These are phyloP conservation scores for Chondrilla cf. caribensis DNA, from an alignment of 37 sponge, comb jelly and placozoan species.

Conservation along the genomic window DNA sequence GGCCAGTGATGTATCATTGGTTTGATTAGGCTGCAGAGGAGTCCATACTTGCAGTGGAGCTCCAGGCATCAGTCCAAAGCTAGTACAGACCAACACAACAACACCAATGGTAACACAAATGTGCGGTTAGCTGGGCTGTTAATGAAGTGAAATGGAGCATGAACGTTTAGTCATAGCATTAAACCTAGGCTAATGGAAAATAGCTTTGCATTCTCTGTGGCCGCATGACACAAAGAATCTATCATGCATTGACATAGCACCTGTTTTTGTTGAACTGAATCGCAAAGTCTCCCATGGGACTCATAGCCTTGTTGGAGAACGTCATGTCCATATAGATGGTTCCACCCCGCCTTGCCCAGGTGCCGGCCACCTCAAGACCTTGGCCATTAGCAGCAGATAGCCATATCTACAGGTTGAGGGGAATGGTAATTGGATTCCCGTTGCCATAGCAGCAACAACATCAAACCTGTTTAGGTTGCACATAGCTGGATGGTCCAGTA, in stretches of 20 bases:
- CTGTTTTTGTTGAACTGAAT: conserved; percentile 99
- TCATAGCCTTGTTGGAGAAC: conserved; percentile 83
- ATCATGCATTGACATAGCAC: no score
- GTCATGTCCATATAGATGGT: conserved; percentile 83
- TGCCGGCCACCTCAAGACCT: conserved; percentile 81
- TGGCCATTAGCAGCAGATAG: conserved; percentile 73
- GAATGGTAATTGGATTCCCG: background rate
- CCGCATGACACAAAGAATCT: no score
- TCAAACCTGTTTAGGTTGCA: conserved; percentile 41
- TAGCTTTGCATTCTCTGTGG: no score
- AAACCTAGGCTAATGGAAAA: no score
- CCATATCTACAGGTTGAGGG: conserved; percentile 48
- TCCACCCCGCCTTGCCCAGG: conserved; percentile 77
- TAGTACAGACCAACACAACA: conserved; percentile 25
- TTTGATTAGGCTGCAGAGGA: conserved; percentile 71
- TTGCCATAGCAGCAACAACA: background rate
- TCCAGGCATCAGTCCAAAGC: conserved; percentile 89
- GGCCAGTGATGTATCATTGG: conserved; percentile 59
- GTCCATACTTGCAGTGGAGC: conserved; percentile 53
- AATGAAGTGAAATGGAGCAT: background rate
- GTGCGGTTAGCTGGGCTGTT: no score
- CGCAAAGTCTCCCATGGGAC: conserved; percentile 86
- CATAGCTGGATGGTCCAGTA: conserved; percentile 21
- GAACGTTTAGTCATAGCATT: background rate
- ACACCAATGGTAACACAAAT: no score